Evolutionary conservation across 2,888 invertebrate genomes (phyloP).

Genomic region (Nudaria mundana): DNA sequence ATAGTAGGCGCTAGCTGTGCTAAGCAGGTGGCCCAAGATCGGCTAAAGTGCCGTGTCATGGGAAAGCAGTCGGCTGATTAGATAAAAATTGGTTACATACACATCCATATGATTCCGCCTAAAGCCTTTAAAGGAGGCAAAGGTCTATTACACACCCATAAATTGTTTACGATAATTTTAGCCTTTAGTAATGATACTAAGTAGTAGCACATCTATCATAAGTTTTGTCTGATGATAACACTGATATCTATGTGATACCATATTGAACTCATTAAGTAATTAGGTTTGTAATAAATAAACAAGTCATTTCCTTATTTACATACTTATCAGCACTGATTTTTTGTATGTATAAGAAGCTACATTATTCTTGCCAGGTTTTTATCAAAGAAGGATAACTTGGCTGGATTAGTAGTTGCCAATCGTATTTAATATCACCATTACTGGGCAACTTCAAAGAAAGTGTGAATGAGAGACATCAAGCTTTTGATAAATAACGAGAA

Average conservation of each 20-base stretch:
- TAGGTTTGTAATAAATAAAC: constrained; percentile 7
- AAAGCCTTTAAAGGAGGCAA: no score
- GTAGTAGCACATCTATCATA: no score
- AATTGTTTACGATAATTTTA: no score
- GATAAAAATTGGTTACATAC: no score
- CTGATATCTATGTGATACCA: constrained; percentile 11
- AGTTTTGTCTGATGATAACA: no score
- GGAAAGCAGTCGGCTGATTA: no score
- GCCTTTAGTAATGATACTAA: no score
- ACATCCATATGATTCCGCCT: no score
- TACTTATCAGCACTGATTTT: constrained; percentile 1
- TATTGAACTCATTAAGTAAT: constrained; percentile 11
- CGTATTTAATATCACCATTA: constrained; percentile 15
- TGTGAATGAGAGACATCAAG: constrained; percentile 46
- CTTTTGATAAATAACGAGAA: constrained; percentile 36
- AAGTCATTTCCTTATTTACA: constrained; percentile 9
- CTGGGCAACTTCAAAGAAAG: constrained; percentile 33
- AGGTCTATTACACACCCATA: no score
- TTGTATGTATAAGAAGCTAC: neutral
- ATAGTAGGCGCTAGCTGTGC: neutral
- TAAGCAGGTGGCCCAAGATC: neutral
- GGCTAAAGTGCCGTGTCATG: no score
- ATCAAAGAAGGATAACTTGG: neutral
- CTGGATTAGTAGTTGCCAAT: neutral
- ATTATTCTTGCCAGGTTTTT: no score